These are phyloP conservation scores for Listronotus oregonensis DNA, from an alignment of 1,140 invertebrate genomes.

Conservation along the genomic window DNA sequence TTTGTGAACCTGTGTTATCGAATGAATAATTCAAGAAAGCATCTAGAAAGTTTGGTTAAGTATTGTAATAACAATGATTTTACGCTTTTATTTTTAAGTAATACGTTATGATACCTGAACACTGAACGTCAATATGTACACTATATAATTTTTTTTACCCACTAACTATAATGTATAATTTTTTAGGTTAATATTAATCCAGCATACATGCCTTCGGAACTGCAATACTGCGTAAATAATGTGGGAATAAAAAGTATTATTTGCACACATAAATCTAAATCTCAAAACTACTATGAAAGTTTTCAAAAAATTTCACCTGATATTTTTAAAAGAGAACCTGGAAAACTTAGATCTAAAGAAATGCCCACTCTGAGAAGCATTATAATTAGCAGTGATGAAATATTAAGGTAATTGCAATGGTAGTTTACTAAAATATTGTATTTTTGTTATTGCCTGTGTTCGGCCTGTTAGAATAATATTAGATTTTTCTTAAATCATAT, in stretches of 20 bases:
- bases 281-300: constrained; percentile 75
- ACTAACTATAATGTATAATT: constrained; percentile 1
- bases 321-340: constrained; percentile 53
- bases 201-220: constrained; percentile 74
- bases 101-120: too few relatives aligned
- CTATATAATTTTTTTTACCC: too few relatives aligned
- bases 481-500: too few relatives aligned
- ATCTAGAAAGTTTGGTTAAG: too few relatives aligned
- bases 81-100: too few relatives aligned
- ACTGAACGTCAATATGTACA: too few relatives aligned
- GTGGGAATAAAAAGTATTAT: constrained; percentile 76
- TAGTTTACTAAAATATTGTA: too few relatives aligned
- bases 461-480: too few relatives aligned
- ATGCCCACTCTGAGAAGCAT: constrained; percentile 45
- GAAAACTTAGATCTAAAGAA: constrained; percentile 51
- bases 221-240: constrained; percentile 81
- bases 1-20: too few relatives aligned
- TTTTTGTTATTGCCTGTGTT: too few relatives aligned
- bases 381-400: constrained; percentile 42
- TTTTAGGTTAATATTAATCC: constrained; percentile 84
- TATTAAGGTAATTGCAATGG: constrained; percentile 35
- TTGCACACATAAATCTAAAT: constrained; percentile 67
- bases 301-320: constrained; percentile 63
- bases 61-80: too few relatives aligned
- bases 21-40: too few relatives aligned